A percentile compares a stretch with the other conserved stretches of the same genome.
Conservation (phyloP, 2,888 invertebrate species). For the Patella pellucida region DNA sequence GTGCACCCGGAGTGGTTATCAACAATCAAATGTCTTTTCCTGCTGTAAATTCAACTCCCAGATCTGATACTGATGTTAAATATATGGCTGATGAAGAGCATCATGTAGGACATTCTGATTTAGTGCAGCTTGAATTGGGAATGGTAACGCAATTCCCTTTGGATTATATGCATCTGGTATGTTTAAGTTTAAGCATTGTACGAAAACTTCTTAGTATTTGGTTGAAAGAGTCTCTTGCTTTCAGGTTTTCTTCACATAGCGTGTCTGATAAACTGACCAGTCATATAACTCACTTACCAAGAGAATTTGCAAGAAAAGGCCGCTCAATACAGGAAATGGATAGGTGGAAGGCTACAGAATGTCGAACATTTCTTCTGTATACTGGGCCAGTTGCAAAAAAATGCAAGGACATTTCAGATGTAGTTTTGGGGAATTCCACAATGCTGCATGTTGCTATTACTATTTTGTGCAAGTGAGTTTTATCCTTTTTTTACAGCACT, state of each 20-base stretch:
- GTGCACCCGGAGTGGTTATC: conserved; percentile 35
- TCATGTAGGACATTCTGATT: conserved; percentile 31
- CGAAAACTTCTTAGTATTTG: conserved; percentile 33
- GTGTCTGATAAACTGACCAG: no score
- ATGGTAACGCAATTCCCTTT: conserved; percentile 49
- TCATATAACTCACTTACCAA: no score
- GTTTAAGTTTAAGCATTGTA: conserved; percentile 49
- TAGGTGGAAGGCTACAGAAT: no score
- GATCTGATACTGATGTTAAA: conserved; percentile 27
- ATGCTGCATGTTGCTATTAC: no score
- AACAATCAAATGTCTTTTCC: conserved; percentile 27
- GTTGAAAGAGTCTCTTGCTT: conserved; percentile 29
- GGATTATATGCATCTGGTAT: conserved; percentile 60
- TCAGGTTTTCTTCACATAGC: no score
- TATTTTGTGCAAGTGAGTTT: conserved; percentile 36
- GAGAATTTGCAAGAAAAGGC: no score
- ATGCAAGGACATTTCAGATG: no score
- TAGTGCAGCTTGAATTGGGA: conserved; percentile 35
- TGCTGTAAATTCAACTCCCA: not conserved
- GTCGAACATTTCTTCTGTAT: no score
- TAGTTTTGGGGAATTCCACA: no score
- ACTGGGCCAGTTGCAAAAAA: no score
- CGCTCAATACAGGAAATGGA: no score
- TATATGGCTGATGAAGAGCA: conserved; percentile 32
- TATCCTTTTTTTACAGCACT: conserved; percentile 35